These are phyloP conservation scores for Ranitomeya imitator DNA, from an alignment of 2,113 vertebrate species.

Conservation along the genomic window DNA sequence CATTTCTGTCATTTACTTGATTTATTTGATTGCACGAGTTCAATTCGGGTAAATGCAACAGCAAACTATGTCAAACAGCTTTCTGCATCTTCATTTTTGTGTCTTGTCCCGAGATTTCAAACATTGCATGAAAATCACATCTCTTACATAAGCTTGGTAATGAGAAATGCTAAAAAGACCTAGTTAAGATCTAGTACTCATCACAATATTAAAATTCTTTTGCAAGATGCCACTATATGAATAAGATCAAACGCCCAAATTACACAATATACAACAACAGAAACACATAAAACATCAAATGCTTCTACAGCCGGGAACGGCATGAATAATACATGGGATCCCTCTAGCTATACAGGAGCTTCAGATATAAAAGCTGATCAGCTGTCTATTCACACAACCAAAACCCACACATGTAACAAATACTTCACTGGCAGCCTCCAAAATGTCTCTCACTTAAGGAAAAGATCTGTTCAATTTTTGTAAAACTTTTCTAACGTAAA, in stretches of 20 bases:
- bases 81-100: no score
- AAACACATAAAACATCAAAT: slow-evolving; percentile 31
- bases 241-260: slow-evolving; percentile 10
- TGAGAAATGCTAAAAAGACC: neutral
- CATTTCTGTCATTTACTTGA: neutral
- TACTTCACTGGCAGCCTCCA: neutral
- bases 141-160: neutral
- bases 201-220: neutral
- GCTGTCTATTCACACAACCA: slow-evolving; percentile 16
- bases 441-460: neutral
- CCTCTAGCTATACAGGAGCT: slow-evolving; percentile 14
- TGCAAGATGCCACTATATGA: neutral
- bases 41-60: neutral
- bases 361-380: slow-evolving; percentile 14
- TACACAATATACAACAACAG: slow-evolving; percentile 3
- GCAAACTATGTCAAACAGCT: neutral
- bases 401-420: neutral
- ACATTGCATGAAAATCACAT: neutral
- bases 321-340: slow-evolving; percentile 35
- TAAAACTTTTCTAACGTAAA: neutral
- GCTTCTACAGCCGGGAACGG: neutral
- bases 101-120: neutral
- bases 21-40: no score
- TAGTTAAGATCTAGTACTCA: neutral
- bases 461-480: neutral